Evolutionary conservation across 2,888 invertebrate species (phyloP).

Genomic region (Neoaliturus tenellus): DNA sequence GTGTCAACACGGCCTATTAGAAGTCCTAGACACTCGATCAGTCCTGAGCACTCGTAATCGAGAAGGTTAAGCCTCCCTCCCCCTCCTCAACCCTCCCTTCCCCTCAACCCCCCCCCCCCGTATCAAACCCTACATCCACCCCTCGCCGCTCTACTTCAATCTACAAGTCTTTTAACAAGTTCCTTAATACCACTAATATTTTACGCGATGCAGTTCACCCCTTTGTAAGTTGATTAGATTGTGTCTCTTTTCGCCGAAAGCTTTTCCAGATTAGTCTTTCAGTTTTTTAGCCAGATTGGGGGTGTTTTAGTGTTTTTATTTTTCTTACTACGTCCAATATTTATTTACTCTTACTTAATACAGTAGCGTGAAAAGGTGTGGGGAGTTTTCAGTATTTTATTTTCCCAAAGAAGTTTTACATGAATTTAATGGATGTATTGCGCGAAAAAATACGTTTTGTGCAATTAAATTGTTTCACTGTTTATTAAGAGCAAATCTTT

Average conservation of each 20-base stretch:
- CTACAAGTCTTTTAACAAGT: constrained; percentile 33
- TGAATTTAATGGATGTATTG: no score
- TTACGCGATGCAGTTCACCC: constrained; percentile 41
- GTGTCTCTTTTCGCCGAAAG: constrained; percentile 6
- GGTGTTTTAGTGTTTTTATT: no score
- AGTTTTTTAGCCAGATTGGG: no score
- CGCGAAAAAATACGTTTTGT: no score
- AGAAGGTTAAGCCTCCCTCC: constrained; percentile 26
- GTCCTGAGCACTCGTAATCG: constrained; percentile 6
- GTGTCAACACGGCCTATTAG: constrained; percentile 6
- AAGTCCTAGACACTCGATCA: neutral
- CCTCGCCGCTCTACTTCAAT: constrained; percentile 1
- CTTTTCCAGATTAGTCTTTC: constrained; percentile 18
- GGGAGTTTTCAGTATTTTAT: no score
- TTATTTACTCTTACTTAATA: no score
- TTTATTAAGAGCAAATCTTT: no score
- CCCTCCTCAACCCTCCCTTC: neutral
- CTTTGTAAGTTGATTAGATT: constrained; percentile 38
- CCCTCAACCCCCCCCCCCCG: neutral
- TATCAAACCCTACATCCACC: neutral
- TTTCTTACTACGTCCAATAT: no score
- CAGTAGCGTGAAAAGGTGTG: no score
- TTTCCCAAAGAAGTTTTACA: no score
- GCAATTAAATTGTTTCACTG: no score
- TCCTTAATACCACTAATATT: constrained; percentile 51